These are phyloP conservation scores for Halyomorpha halys DNA, from an alignment of 1,140 invertebrate genomes.

Conservation along the genomic window DNA sequence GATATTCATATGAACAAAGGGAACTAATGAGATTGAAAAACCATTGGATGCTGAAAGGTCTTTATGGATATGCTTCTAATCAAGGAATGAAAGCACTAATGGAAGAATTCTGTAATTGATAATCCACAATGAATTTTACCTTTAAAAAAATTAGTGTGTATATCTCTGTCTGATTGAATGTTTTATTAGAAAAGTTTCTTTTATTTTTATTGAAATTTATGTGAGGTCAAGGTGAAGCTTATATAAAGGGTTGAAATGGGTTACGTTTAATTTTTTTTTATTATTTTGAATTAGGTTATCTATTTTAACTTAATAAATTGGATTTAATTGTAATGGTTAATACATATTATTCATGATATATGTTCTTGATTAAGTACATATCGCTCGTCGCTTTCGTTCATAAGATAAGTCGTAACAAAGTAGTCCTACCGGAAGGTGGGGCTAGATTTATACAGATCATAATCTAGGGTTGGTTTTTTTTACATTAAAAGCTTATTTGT, in stretches of 20 bases:
- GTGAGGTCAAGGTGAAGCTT: constrained; percentile 49
- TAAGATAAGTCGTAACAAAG: constrained; percentile 49
- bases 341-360: constrained; percentile 35
- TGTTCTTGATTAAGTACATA: constrained; percentile 47
- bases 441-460: too few species aligned
- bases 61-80: too few species aligned
- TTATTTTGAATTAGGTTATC: constrained; percentile 35
- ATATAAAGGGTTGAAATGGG: constrained; percentile 40
- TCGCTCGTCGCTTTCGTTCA: constrained; percentile 53
- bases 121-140: constrained; percentile 43
- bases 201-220: constrained; percentile 30
- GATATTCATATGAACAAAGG: too few species aligned
- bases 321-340: constrained; percentile 45
- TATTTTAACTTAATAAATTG: constrained; percentile 38
- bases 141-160: constrained; percentile 39
- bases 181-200: constrained; percentile 42
- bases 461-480: too few species aligned
- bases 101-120: constrained; percentile 47
- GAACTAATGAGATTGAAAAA: too few species aligned
- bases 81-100: too few species aligned
- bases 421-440: too few species aligned
- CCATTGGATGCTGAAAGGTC: too few species aligned
- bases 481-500: too few species aligned
- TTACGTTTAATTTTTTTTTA: constrained; percentile 39
- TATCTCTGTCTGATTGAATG: constrained; percentile 43